Evolutionary conservation across 2,113 vertebrate genomes (phyloP).

Genomic region (Columba janthina): DNA sequence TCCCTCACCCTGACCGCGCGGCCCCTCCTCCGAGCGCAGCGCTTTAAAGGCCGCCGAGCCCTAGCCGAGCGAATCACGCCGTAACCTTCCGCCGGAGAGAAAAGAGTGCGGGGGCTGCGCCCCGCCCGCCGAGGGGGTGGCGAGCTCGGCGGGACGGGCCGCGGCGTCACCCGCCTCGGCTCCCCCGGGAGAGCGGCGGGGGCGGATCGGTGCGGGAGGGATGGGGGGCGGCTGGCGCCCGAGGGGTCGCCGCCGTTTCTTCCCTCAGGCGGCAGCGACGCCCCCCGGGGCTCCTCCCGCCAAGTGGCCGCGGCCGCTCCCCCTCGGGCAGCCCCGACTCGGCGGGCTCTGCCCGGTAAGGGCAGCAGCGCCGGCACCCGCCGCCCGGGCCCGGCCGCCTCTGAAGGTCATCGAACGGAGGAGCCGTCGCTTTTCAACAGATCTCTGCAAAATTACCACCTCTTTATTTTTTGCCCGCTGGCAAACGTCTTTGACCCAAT

Average conservation of each 20-base stretch:
- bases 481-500: neutral
- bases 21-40: neutral
- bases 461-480: neutral
- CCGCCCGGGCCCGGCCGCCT: neutral
- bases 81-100: slow-evolving; percentile 66
- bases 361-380: too few species aligned
- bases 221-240: neutral
- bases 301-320: neutral
- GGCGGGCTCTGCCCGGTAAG: too few species aligned
- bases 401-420: neutral
- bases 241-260: neutral
- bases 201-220: neutral
- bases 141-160: neutral
- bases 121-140: neutral
- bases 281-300: too few species aligned
- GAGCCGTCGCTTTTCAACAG: rapidly evolving
- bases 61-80: rapidly evolving
- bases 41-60: rapidly evolving
- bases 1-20: rapidly evolving
- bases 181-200: neutral
- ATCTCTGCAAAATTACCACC: neutral
- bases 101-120: slow-evolving; percentile 34
- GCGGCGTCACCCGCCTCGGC: neutral
- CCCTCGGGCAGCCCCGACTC: too few species aligned
- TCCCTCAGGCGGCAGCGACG: neutral